A percentile compares a stretch with the other conserved stretches of the same genome.
Conservation (phyloP, 2,888 invertebrate species). For the Polyploca ridens region DNA sequence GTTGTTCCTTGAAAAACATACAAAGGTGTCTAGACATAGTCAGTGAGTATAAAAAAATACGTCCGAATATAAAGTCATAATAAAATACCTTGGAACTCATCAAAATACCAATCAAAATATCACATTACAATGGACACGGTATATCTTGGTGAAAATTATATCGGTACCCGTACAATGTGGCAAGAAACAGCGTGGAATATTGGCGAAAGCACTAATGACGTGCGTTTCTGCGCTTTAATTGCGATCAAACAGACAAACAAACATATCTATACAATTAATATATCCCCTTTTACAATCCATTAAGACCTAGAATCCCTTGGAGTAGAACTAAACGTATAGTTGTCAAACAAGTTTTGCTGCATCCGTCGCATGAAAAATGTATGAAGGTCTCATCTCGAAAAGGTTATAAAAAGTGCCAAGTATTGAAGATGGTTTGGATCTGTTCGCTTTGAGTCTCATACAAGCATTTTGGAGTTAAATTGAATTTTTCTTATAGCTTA, state of each 20-base stretch:
- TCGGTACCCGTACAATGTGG: slow-evolving; percentile 31
- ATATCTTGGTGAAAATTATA: slow-evolving; percentile 55
- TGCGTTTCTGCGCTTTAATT: slow-evolving; percentile 81
- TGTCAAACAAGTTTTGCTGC: slow-evolving; percentile 54
- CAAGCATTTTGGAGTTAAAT: slow-evolving; percentile 3
- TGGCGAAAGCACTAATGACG: slow-evolving; percentile 80
- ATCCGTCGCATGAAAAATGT: slow-evolving; percentile 78
- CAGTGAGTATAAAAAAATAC: slow-evolving; percentile 22
- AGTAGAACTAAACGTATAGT: slow-evolving; percentile 26
- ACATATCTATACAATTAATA: slow-evolving; percentile 31
- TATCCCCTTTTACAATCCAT: slow-evolving; percentile 17
- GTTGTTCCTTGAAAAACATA: neutral
- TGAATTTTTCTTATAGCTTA: slow-evolving; percentile 7
- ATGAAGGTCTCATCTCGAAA: slow-evolving; percentile 72
- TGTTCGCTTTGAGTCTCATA: slow-evolving; percentile 69
- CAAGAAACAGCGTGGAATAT: slow-evolving; percentile 83
- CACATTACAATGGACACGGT: slow-evolving; percentile 64
- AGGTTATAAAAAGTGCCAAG: slow-evolving; percentile 63
- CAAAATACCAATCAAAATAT: slow-evolving; percentile 73
- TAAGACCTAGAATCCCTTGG: slow-evolving; percentile 36
- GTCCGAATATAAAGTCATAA: slow-evolving; percentile 39
- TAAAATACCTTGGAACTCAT: slow-evolving; percentile 60
- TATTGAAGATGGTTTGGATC: slow-evolving; percentile 74
- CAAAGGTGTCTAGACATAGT: slow-evolving; percentile 11
- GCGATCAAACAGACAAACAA: slow-evolving; percentile 70